Evolutionary conservation across 2,113 vertebrate genomes (phyloP).

Genomic region (Odontesthes bonariensis): DNA sequence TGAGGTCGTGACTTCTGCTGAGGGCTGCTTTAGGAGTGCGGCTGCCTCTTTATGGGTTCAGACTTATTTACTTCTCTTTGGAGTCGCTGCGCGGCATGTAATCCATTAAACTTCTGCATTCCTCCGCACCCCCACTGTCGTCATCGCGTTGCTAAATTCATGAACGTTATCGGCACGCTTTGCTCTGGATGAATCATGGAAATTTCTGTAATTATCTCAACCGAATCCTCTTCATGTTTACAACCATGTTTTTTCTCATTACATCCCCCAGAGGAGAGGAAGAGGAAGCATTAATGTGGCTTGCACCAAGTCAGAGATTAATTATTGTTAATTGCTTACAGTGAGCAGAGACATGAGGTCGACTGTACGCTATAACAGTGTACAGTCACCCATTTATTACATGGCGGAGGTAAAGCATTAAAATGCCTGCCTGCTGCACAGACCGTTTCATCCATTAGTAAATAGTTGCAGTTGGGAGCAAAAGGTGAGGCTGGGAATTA

Average conservation of each 20-base stretch:
- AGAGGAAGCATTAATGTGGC: conserved; percentile 66
- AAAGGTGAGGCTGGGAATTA: no score
- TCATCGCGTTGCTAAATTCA: conserved; percentile 62
- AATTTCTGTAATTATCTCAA: conserved; percentile 77
- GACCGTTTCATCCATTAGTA: not conserved
- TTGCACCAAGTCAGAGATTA: conserved; percentile 63
- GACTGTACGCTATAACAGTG: conserved; percentile 5
- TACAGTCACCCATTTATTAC: conserved; percentile 27
- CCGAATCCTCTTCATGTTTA: conserved; percentile 77
- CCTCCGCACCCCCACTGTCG: conserved; percentile 40
- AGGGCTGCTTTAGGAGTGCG: conserved; percentile 4
- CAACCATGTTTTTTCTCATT: conserved; percentile 64
- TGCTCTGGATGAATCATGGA: conserved; percentile 71
- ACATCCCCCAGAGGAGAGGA: conserved; percentile 37
- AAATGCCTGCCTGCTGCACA: not conserved
- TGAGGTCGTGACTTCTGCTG: conserved; percentile 30
- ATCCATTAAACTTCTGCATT: conserved; percentile 55
- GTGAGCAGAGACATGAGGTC: conserved; percentile 33
- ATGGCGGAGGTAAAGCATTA: conserved; percentile 4
- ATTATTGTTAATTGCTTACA: conserved; percentile 76
- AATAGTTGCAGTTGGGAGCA: no score
- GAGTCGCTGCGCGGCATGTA: conserved; percentile 34
- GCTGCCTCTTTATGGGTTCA: conserved; percentile 18
- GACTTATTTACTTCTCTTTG: conserved; percentile 38
- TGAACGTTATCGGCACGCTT: conserved; percentile 60